A percentile compares a stretch with the other conserved stretches of the same genome.
phyloP scores from a whole-genome alignment of 2,113 vertebrate species.

The Paedocypris sp. region DNA sequence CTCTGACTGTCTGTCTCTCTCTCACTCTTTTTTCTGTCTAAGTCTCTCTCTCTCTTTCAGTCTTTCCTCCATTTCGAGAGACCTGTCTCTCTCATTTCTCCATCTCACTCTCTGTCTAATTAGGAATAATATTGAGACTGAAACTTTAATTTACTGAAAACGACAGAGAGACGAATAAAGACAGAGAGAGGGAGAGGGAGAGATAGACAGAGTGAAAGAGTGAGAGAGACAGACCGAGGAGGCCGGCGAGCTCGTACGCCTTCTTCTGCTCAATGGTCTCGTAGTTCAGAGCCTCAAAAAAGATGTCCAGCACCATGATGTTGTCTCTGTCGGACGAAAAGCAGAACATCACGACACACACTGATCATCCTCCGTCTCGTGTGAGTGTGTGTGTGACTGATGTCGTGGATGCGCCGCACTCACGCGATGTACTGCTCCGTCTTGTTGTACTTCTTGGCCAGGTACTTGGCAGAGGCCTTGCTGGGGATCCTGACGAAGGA shows the following conservation, averaged over 20 bases:
- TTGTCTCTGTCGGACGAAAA: conserved; percentile 74
- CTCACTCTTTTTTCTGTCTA: too few relatives aligned
- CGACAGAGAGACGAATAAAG: too few relatives aligned
- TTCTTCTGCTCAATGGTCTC: conserved; percentile 99
- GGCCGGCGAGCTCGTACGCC: conserved; percentile 90
- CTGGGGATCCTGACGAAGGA: conserved; percentile 99
- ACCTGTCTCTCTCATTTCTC: too few relatives aligned
- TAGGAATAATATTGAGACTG: too few relatives aligned
- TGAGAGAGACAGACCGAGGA: conserved; percentile 82
- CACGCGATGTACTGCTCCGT: conserved; percentile 97
- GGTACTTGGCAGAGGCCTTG: conserved; percentile 94
- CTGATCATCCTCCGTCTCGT: too few relatives aligned
- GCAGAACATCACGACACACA: neutral
- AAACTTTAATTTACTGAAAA: conserved; percentile 1
- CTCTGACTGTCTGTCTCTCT: too few relatives aligned
- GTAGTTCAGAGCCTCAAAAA: conserved; percentile 95
- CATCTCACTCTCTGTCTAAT: too few relatives aligned
- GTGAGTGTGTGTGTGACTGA: neutral
- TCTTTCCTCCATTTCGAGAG: too few relatives aligned
- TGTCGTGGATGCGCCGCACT: conserved; percentile 34
- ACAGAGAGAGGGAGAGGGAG: too few relatives aligned
- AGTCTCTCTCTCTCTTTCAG: too few relatives aligned
- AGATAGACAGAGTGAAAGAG: too few relatives aligned
- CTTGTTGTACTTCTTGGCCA: conserved; percentile 99
- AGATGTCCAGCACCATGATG: conserved; percentile 96